These are phyloP conservation scores for Hydractinia symbiolongicarpus DNA, from an alignment of 30 jellyfish, hydroid and myxozoan genomes.

Conservation along the genomic window DNA sequence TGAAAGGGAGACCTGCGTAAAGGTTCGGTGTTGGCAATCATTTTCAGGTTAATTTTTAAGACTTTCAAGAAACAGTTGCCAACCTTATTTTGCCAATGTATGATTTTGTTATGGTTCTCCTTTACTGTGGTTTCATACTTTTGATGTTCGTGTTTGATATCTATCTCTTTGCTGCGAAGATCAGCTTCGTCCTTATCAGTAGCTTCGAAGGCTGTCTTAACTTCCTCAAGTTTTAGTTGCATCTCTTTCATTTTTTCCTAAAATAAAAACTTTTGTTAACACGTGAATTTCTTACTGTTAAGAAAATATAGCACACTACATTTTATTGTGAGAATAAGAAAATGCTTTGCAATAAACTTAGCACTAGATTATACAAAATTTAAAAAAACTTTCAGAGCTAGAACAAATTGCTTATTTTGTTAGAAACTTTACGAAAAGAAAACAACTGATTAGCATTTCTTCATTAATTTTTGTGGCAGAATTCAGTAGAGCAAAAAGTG, in stretches of 20 bases:
- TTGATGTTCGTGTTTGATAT: slow-evolving; percentile 73
- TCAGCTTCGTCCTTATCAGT: slow-evolving; percentile 63
- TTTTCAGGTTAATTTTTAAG: too few species aligned
- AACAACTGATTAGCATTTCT: not conserved
- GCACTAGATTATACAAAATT: not conserved
- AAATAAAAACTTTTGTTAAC: not conserved
- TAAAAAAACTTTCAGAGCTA: not conserved
- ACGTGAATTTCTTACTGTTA: too few species aligned
- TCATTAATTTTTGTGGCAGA: too few species aligned
- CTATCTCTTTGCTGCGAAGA: slow-evolving; percentile 71
- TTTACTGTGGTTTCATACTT: slow-evolving; percentile 53
- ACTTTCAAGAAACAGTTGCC: not conserved
- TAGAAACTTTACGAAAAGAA: not conserved
- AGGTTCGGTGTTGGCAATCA: too few species aligned
- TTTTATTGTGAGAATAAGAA: not conserved
- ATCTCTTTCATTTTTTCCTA: slow-evolving; percentile 61
- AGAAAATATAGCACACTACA: not conserved
- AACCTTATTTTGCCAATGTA: slow-evolving; percentile 75
- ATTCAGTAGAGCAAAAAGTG: too few species aligned
- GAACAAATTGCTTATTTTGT: not conserved
- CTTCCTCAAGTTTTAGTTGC: slow-evolving; percentile 44
- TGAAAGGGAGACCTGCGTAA: too few species aligned
- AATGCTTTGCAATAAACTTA: not conserved
- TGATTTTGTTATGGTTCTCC: slow-evolving; percentile 47
- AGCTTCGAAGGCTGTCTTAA: slow-evolving; percentile 47